These are phyloP conservation scores for Heliconius charithonia DNA, from an alignment of 2,888 invertebrate genomes.

Conservation along the genomic window DNA sequence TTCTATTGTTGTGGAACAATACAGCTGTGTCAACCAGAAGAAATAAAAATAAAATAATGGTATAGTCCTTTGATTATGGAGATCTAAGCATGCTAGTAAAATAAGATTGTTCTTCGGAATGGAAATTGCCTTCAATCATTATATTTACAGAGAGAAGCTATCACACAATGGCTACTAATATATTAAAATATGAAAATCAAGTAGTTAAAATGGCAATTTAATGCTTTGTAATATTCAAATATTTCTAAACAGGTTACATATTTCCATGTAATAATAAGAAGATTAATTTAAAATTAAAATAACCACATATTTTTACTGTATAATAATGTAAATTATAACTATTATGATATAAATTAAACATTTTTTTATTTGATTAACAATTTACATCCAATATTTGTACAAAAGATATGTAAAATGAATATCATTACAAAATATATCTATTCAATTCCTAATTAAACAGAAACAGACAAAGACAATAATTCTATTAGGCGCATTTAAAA, in stretches of 20 bases:
- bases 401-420: not conserved
- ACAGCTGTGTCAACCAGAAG: too few relatives aligned
- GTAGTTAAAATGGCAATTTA: not conserved
- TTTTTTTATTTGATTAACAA: not conserved
- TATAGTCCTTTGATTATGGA: too few relatives aligned
- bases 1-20: too few relatives aligned
- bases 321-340: not conserved
- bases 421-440: not conserved
- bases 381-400: not conserved
- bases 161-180: too few relatives aligned
- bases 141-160: too few relatives aligned
- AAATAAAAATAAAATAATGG: too few relatives aligned
- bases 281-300: not conserved
- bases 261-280: not conserved
- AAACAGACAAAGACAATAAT: conserved; percentile 21
- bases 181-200: not conserved
- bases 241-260: not conserved
- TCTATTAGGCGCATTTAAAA: conserved; percentile 8
- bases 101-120: too few relatives aligned
- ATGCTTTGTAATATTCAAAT: not conserved
- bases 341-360: not conserved
- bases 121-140: too few relatives aligned
- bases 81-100: too few relatives aligned
- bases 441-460: not conserved
- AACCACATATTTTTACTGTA: not conserved